Evolutionary conservation across 2,113 vertebrate genomes (phyloP), one percentile per base, ranked within the genome.

Genomic region (Polyodon spathula): DNA sequence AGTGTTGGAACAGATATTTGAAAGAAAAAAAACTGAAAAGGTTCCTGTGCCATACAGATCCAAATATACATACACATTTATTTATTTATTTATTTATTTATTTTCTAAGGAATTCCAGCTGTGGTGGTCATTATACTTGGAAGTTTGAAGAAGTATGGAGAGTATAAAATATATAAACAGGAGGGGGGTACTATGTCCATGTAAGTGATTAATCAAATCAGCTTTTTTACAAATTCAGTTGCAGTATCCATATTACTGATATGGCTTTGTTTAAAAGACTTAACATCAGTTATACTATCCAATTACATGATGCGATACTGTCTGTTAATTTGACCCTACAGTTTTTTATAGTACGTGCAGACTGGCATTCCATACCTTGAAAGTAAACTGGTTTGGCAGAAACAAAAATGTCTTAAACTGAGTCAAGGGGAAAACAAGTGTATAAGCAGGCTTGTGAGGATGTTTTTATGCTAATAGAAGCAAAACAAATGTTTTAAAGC

Each of bases 101-200:
- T 54, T 39, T 52, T 15, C 66, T 55, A 27, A 87, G 85, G 8
- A 0, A 48, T 78, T 6, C 79, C 82, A 2, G 40, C 58, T 44
- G 0, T 83, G 1, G 7, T 72, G 6, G 75, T 12, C 40, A 57
- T 65, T 44, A 1, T 48, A 41, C 39, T 86, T 27, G 51, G 73
- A 42, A 7, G 6, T 43, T 1, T 48, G 1, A 68, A 64, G 11
- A 79, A 81, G 69, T 87, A 87, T 10, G 72, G 75, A 8, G 17
- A 64, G 57, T 41, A 68, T 12, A 16, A 14, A 39, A 74, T 83
- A 53, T 0, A 39, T 40, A 64, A 68, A 0, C 58, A 60, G 4
- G 5, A 16, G 0, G 5, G 67, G 1, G 59, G n/a, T 5, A 5
- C 62, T 1, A 64, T 55, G 5, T 7, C 40, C 43, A 80, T 85